Evolutionary conservation across 2,797 vertebrate species (phyloP).

Genomic region (Parotocinclus haroldoi): DNA sequence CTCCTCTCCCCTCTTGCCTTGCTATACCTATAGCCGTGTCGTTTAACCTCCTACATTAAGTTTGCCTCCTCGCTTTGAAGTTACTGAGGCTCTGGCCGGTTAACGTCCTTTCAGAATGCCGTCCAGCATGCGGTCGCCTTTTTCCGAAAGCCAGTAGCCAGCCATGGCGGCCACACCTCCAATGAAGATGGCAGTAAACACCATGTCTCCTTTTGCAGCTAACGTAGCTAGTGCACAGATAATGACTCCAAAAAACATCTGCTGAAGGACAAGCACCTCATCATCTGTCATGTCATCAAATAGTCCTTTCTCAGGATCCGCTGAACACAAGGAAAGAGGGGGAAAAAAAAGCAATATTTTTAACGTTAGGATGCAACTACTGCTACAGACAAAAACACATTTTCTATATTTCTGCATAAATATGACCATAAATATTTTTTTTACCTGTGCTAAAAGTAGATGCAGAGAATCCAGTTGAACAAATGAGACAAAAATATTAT

Average conservation of each 20-base stretch:
- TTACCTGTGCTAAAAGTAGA: too few relatives aligned
- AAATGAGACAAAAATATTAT: too few relatives aligned
- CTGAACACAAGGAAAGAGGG: conserved; percentile 57
- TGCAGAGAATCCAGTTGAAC: too few relatives aligned
- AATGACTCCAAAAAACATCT: conserved; percentile 96
- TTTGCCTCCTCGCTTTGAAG: background rate
- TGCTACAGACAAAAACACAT: too few relatives aligned
- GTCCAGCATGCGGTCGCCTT: conserved; percentile 89
- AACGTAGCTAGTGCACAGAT: conserved; percentile 93
- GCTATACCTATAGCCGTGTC: background rate
- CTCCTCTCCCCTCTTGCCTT: background rate
- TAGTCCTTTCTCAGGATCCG: conserved; percentile 81
- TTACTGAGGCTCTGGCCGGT: conserved; percentile 24
- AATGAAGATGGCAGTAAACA: conserved; percentile 97
- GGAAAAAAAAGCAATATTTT: background rate
- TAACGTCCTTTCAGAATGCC: conserved; percentile 94
- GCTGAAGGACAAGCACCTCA: conserved; percentile 94
- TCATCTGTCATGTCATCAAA: conserved; percentile 95
- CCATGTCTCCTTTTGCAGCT: conserved; percentile 96
- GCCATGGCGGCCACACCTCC: conserved; percentile 94
- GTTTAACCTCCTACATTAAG: background rate
- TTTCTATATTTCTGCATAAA: too few relatives aligned
- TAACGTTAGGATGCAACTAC: too few relatives aligned
- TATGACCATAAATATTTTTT: too few relatives aligned
- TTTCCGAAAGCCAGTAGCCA: conserved; percentile 95